Evolutionary conservation across 2,888 invertebrate genomes (phyloP).

Genomic region (Amiota mariae): DNA sequence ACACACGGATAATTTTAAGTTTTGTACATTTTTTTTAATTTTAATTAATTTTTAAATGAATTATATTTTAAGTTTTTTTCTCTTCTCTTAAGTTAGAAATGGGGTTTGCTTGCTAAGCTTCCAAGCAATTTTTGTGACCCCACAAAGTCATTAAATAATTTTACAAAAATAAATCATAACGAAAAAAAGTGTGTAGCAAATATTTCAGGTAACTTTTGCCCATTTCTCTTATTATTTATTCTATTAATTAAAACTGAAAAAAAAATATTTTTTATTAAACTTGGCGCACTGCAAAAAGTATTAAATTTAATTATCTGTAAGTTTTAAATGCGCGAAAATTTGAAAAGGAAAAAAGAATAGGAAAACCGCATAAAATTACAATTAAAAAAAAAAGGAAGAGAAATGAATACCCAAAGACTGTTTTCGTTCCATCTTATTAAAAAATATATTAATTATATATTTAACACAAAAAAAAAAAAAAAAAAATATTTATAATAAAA

Average conservation of each 20-base stretch:
- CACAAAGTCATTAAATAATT: conserved; percentile 24
- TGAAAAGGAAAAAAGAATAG: conserved; percentile 26
- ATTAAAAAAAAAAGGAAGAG: conserved; percentile 33
- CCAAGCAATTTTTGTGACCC: background rate
- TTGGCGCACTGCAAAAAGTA: conserved; percentile 5
- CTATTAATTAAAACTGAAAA: too few relatives aligned
- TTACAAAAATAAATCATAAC: background rate
- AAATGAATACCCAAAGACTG: conserved; percentile 74
- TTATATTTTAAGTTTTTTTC: background rate
- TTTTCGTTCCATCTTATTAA: conserved; percentile 74
- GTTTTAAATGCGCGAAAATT: conserved; percentile 42
- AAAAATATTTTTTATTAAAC: too few relatives aligned
- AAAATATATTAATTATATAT: conserved; percentile 48
- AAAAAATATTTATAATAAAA: conserved; percentile 37
- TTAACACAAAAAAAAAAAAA: conserved; percentile 39
- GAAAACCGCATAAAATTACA: conserved; percentile 54
- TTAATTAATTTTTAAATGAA: conserved; percentile 17
- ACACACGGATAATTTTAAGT: conserved; percentile 4
- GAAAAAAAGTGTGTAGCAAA: too few relatives aligned
- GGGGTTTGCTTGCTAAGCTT: background rate
- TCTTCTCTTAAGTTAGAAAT: conserved; percentile 8
- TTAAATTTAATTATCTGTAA: conserved; percentile 41
- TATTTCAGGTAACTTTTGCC: too few relatives aligned
- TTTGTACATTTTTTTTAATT: conserved; percentile 27
- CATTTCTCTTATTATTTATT: too few relatives aligned